Base-by-base conservation (phyloP, 1,140 invertebrate species). In the Chironomus tepperi region DNA sequence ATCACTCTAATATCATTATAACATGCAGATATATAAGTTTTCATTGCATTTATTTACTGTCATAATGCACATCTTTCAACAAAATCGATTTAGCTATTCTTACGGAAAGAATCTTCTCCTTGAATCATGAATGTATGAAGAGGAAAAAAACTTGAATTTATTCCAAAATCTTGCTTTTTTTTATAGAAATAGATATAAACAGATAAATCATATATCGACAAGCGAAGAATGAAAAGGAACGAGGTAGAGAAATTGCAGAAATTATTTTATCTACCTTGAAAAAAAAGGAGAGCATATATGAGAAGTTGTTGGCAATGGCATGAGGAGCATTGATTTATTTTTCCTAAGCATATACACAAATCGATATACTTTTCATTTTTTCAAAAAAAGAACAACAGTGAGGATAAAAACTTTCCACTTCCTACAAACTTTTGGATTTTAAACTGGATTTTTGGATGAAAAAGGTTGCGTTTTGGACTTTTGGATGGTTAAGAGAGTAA, bases 181-280 rank as follows among this genome's bases (percentile, higher is more conserved):
- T 10, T 47, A 9, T 57, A 5, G 47, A 57, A 57, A 34, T 34
- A 34, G 24, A 34, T n/a, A 57, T 5, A 12, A 57, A n/a, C 47
- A 57, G 47, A 57, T 57, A 57, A 57, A 57, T 57, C 47, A 57
- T 57, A n/a, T 57, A 57, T 57, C 47, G 47, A 57, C 47, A 57
- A 57, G 1, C 24, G 24, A 34, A 5, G 24, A 34, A 34, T 34
- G 24, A 34, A 34, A 34, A 34, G 24, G 5, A 34, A 34, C 24
- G 24, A 34, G 24, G 24, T 2, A 34, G 5, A 34, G 5, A 34
- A 34, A 34, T 57, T 57, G 47, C 12, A 15, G 15, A 57, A 57
- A 57, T 57, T n/a, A 12, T 47, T 57, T 57, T 57, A 57, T 57
- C 47, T 57, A 57, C 47, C 47, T 57, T 57, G 47, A 57, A 57